Percentiles rank a stretch among this genome's conserved stretches.
These are phyloP conservation scores for Chrysodeixis includens DNA, from an alignment of 2,888 invertebrate species.

Conservation along the genomic window DNA sequence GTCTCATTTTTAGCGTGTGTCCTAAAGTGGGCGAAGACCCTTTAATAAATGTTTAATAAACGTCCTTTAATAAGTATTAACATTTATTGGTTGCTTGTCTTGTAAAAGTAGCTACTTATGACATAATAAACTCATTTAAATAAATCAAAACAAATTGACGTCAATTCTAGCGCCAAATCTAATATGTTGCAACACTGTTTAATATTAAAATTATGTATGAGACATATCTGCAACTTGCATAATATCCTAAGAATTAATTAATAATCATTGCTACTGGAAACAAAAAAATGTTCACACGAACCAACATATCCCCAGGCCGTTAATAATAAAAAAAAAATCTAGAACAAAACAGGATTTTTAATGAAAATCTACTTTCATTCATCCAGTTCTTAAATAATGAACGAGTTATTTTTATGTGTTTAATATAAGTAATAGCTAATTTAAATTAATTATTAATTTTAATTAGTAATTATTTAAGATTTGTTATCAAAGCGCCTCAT, in stretches of 20 bases:
- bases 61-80: too few species aligned
- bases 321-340: not conserved
- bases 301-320: not conserved
- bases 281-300: not conserved
- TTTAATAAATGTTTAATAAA: too few species aligned
- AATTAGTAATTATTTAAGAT: not conserved
- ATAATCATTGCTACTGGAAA: not conserved
- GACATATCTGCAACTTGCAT: constrained; percentile 20
- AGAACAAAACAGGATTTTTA: not conserved
- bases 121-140: not conserved
- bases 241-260: constrained; percentile 14
- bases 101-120: too few species aligned
- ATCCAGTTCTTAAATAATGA: not conserved
- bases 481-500: not conserved
- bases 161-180: not conserved
- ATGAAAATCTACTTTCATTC: not conserved
- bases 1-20: too few species aligned
- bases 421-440: not conserved
- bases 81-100: too few species aligned
- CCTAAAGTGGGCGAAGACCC: too few species aligned
- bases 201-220: not conserved
- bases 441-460: not conserved
- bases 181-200: not conserved
- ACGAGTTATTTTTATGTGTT: not conserved
- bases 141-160: not conserved